Percentiles rank a stretch among this genome's conserved stretches.
phyloP scores from a whole-genome alignment of 2,797 vertebrate genomes.

The Peromyscus aztecus region DNA sequence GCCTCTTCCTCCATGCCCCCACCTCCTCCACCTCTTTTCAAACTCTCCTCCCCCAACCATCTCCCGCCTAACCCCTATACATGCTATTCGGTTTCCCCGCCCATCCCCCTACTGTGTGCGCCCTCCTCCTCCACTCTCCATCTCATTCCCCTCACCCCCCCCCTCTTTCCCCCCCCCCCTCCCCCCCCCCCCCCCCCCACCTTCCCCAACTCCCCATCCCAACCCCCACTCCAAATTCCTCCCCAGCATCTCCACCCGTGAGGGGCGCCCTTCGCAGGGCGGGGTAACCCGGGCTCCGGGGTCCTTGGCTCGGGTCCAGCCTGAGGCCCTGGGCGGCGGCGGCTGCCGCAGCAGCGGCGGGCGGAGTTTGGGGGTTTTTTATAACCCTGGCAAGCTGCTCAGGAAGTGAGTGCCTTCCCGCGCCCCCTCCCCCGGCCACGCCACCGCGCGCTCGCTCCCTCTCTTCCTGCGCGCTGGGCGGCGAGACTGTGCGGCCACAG shows the following conservation, averaged over 20 bases:
- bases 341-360: conserved; percentile 84
- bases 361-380: conserved; percentile 79
- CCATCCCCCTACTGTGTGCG: not conserved
- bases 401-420: conserved; percentile 81
- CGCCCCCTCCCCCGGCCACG: conserved; percentile 83
- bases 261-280: not conserved
- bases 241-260: not conserved
- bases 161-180: not conserved
- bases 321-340: conserved; percentile 57
- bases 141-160: not conserved
- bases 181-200: not conserved
- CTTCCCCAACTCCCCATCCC: not conserved
- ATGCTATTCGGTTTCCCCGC: rapidly evolving
- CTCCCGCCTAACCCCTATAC: too few species aligned
- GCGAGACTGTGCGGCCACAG: conserved; percentile 59
- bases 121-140: conserved; percentile 68
- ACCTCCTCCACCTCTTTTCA: not conserved
- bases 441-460: conserved; percentile 81
- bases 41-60: not conserved
- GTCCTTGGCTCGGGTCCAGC: conserved; percentile 72
- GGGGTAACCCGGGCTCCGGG: conserved; percentile 61
- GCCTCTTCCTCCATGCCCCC: conserved; percentile 87
- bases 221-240: not conserved
- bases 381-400: conserved; percentile 80
- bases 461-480: conserved; percentile 81